Evolutionary conservation across 1,140 invertebrate genomes (phyloP).

Genomic region (Zaprionus lachaisei): DNA sequence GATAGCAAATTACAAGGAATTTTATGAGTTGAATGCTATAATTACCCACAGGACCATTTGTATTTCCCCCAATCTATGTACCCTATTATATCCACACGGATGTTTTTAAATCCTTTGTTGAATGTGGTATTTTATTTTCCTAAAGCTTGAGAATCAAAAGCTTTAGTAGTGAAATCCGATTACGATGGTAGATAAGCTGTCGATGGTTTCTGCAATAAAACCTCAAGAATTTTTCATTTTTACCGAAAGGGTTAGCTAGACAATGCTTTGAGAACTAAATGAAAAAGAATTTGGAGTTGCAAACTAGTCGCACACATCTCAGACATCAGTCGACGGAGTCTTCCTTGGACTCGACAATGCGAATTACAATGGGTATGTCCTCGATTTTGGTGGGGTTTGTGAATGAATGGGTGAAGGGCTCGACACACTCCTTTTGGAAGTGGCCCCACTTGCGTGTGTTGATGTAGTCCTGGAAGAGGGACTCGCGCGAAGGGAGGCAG

Average conservation of each 20-base stretch:
- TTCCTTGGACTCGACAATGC: slow-evolving; percentile 66
- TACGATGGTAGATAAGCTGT: too few species aligned
- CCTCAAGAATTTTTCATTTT: background rate
- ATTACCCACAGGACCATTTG: too few species aligned
- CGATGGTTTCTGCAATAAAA: too few species aligned
- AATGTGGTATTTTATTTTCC: too few species aligned
- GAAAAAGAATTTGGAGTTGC: background rate
- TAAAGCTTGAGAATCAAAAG: too few species aligned
- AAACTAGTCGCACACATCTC: background rate
- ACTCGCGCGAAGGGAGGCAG: slow-evolving; percentile 85
- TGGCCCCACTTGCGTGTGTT: slow-evolving; percentile 85
- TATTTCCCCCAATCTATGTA: too few species aligned
- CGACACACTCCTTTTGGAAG: slow-evolving; percentile 84
- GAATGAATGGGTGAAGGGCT: slow-evolving; percentile 31
- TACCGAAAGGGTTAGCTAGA: background rate
- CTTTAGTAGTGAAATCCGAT: too few species aligned
- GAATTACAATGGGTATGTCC: slow-evolving; percentile 77
- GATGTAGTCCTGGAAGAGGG: slow-evolving; percentile 85
- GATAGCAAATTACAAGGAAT: too few species aligned
- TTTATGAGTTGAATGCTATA: too few species aligned
- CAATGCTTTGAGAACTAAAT: slow-evolving; percentile 2
- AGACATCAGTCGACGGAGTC: background rate
- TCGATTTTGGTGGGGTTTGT: slow-evolving; percentile 55
- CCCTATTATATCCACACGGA: too few species aligned
- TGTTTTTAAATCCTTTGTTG: too few species aligned